Conservation (phyloP, 2,888 invertebrate species). For the Chymomyza procnemis region DNA sequence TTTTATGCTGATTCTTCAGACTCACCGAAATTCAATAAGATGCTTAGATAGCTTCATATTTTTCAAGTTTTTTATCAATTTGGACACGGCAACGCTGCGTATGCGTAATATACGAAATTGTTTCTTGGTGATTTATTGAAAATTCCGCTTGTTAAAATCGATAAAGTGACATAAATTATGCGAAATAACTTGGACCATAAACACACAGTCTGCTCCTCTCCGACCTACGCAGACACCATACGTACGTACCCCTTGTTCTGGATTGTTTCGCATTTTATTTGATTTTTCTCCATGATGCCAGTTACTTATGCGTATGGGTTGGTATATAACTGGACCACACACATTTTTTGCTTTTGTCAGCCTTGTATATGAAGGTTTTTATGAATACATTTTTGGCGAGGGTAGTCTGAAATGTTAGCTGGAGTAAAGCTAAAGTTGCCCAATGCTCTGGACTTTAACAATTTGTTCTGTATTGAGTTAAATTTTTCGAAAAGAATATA, state of each 20-base stretch:
- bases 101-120: conserved; percentile 31
- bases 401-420: no score
- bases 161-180: conserved; percentile 60
- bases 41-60: not conserved
- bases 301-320: not conserved
- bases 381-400: no score
- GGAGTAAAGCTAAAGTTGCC: no score
- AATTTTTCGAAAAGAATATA: no score
- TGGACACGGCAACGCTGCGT: conserved; percentile 21
- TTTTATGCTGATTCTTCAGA: not conserved
- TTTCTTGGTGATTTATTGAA: not conserved
- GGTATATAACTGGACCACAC: conserved; percentile 32
- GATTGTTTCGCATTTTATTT: not conserved
- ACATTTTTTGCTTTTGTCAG: conserved; percentile 41
- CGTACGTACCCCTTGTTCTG: no score
- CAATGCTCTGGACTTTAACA: no score
- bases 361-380: not conserved
- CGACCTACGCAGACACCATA: no score
- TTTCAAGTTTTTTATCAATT: not conserved
- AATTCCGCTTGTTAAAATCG: conserved; percentile 35
- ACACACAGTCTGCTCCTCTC: not conserved
- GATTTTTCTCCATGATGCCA: not conserved
- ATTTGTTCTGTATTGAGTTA: no score
- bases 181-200: conserved; percentile 11
- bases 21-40: not conserved